Conservation (phyloP, 2,888 invertebrate genomes). For the Drosophila mimetica region DNA sequence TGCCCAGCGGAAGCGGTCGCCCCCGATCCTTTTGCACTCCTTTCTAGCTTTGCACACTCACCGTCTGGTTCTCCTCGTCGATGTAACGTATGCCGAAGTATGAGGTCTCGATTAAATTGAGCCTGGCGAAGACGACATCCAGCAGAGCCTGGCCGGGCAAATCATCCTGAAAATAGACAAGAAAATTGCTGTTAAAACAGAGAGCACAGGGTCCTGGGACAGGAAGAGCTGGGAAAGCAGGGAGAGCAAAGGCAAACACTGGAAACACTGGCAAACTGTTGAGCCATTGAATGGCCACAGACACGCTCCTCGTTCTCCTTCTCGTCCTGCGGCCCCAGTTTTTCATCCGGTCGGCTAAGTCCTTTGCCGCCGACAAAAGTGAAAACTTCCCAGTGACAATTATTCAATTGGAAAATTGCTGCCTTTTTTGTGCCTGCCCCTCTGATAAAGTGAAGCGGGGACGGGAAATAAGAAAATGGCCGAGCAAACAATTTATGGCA, state of each 20-base stretch:
- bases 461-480: slow-evolving; percentile 26
- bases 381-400: slow-evolving; percentile 74
- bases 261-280: slow-evolving; percentile 74
- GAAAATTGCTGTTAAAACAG: slow-evolving; percentile 74
- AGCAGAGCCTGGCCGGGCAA: slow-evolving; percentile 94
- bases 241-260: slow-evolving; percentile 50
- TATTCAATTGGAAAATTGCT: slow-evolving; percentile 82
- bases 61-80: slow-evolving; percentile 96
- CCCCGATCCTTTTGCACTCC: not conserved
- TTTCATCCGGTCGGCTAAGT: slow-evolving; percentile 32
- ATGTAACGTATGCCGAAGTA: slow-evolving; percentile 98
- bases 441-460: slow-evolving; percentile 44
- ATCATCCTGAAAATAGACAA: slow-evolving; percentile 90
- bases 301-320: slow-evolving; percentile 13
- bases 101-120: slow-evolving; percentile 97
- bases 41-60: slow-evolving; percentile 85
- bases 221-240: slow-evolving; percentile 5
- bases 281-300: slow-evolving; percentile 72
- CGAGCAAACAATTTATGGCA: slow-evolving; percentile 47
- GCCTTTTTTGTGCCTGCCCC: slow-evolving; percentile 45
- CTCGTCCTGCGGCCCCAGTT: slow-evolving; percentile 11
- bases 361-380: slow-evolving; percentile 58
- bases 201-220: slow-evolving; percentile 1
- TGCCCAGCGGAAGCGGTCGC: slow-evolving; percentile 46
- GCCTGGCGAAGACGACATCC: slow-evolving; percentile 95